These are phyloP conservation scores for Ennomos quercinarius DNA, from an alignment of 2,888 invertebrate genomes.

Conservation along the genomic window DNA sequence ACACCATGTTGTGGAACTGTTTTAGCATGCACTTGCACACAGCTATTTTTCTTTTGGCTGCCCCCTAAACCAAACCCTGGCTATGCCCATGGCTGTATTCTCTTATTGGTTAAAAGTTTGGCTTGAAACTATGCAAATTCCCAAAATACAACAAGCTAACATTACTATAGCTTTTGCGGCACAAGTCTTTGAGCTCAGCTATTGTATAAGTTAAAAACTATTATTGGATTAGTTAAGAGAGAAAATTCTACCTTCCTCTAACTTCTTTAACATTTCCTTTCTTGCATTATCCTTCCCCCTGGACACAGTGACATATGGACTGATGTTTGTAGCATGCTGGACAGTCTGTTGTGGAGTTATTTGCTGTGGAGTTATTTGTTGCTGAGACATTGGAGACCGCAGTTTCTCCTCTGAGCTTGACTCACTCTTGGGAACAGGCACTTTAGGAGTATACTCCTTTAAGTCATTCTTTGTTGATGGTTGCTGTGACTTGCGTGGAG, in stretches of 20 bases:
- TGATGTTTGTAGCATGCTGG: slow-evolving; percentile 64
- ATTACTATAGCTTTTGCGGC: no score
- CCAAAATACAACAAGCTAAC: no score
- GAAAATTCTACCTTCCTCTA: slow-evolving; percentile 64
- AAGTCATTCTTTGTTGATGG: no score
- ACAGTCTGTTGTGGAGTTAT: slow-evolving; percentile 65
- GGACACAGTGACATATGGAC: slow-evolving; percentile 86
- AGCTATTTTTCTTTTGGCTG: no score
- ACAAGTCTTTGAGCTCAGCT: no score
- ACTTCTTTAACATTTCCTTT: slow-evolving; percentile 80
- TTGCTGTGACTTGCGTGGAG: no score
- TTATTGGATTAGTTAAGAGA: slow-evolving; percentile 14
- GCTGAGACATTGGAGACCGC: slow-evolving; percentile 60
- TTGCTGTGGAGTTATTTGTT: slow-evolving; percentile 57
- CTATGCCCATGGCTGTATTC: no score
- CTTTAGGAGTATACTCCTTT: slow-evolving; percentile 8
- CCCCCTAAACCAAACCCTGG: no score
- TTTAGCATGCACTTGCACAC: no score
- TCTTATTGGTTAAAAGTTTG: no score
- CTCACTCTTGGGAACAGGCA: slow-evolving; percentile 64
- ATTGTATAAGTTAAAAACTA: slow-evolving; percentile 38
- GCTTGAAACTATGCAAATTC: no score
- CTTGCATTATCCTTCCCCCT: slow-evolving; percentile 86
- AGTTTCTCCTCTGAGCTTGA: slow-evolving; percentile 70
- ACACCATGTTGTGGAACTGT: no score